Evolutionary conservation across 2,888 invertebrate genomes (phyloP).

Genomic region (Nebria brevicollis): DNA sequence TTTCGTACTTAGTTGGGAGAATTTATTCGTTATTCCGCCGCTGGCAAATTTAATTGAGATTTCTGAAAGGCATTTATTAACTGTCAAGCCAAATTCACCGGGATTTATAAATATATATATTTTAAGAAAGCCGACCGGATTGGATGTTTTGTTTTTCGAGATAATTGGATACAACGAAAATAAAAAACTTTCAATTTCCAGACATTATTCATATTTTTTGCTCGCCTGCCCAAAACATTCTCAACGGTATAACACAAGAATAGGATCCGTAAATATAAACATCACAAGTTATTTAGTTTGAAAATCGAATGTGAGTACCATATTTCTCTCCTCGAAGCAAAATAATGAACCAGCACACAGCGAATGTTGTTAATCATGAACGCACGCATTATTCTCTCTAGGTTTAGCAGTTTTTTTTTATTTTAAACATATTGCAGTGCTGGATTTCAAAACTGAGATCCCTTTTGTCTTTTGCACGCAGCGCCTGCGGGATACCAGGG

Average conservation of each 20-base stretch:
- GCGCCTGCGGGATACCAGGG: not conserved
- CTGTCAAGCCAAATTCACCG: not conserved
- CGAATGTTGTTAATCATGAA: not conserved
- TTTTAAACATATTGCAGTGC: not conserved
- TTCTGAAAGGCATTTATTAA: conserved; percentile 1
- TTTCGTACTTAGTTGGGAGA: not conserved
- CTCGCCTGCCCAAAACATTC: no score
- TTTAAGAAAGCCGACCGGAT: not conserved
- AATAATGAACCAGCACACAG: not conserved
- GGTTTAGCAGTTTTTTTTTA: not conserved
- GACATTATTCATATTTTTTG: not conserved
- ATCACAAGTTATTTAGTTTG: no score
- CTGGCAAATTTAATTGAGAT: not conserved
- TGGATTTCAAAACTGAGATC: not conserved
- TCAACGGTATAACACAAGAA: no score
- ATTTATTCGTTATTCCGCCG: not conserved
- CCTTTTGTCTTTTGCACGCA: not conserved
- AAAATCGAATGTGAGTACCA: no score
- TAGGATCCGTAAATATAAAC: no score
- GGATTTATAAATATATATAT: not conserved
- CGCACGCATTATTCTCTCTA: not conserved
- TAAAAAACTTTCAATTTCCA: not conserved
- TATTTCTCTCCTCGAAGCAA: not conserved
- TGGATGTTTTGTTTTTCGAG: not conserved
- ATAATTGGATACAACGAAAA: not conserved